phyloP scores from a whole-genome alignment of 2,113 vertebrate genomes.

The Anguilla rostrata region DNA sequence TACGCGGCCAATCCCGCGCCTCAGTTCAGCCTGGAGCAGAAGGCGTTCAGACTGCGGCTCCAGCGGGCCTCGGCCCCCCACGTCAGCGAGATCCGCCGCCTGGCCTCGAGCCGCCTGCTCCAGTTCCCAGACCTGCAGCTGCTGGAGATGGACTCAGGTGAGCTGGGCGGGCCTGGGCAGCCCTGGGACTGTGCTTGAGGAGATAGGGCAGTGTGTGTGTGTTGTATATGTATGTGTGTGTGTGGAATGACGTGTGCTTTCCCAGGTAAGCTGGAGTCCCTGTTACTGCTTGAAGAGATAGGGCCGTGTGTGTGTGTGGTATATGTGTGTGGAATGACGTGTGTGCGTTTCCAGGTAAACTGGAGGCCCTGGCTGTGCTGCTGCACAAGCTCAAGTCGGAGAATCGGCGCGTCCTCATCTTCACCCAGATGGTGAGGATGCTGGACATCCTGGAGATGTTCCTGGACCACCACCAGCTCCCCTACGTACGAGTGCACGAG shows the following conservation, averaged over 20 bases:
- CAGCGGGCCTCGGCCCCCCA: constrained; percentile 69
- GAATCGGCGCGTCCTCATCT: constrained; percentile 87
- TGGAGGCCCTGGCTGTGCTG: constrained; percentile 89
- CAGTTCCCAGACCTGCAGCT: constrained; percentile 82
- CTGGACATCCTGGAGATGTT: constrained; percentile 82
- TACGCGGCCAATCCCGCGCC: constrained; percentile 79
- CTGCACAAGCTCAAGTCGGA: constrained; percentile 88
- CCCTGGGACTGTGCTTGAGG: too few relatives aligned
- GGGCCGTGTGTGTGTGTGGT: too few relatives aligned
- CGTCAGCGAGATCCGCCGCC: constrained; percentile 66
- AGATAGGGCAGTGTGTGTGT: too few relatives aligned
- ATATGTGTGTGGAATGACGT: not conserved
- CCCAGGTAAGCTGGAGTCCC: too few relatives aligned
- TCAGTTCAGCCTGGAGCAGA: constrained; percentile 74
- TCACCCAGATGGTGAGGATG: constrained; percentile 83
- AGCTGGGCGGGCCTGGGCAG: not conserved
- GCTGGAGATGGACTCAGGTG: constrained; percentile 94
- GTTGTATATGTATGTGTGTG: too few relatives aligned
- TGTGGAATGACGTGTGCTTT: too few relatives aligned
- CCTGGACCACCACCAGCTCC: constrained; percentile 83
- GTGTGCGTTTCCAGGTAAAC: constrained; percentile 74
- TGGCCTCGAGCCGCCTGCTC: constrained; percentile 64
- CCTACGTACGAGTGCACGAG: constrained; percentile 89
- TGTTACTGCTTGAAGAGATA: too few relatives aligned
- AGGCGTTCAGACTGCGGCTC: constrained; percentile 67